phyloP scores from a whole-genome alignment of 2,797 vertebrate genomes.

The Takifugu rubripes region DNA sequence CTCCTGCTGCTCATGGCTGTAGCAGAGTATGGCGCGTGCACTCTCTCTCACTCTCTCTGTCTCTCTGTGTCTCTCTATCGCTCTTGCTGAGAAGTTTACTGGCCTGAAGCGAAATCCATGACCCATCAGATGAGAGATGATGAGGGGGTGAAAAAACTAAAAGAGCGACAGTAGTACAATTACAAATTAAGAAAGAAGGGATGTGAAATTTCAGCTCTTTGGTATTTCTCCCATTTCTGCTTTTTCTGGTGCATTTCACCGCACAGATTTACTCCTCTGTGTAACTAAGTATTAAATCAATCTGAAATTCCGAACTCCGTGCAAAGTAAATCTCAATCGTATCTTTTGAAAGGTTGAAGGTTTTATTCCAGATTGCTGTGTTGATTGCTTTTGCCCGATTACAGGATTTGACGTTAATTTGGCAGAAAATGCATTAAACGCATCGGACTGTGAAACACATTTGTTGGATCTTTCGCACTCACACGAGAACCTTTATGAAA shows the following conservation, averaged over 20 bases:
- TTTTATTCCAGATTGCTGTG: too few relatives aligned
- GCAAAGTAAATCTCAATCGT: too few relatives aligned
- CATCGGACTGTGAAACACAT: background rate
- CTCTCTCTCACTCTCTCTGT: too few relatives aligned
- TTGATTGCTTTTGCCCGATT: background rate
- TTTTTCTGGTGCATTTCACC: too few relatives aligned
- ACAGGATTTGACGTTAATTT: background rate
- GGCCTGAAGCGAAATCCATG: slow-evolving; percentile 8
- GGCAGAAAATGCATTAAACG: slow-evolving; percentile 2
- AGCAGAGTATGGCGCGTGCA: background rate
- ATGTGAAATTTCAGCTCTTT: too few relatives aligned
- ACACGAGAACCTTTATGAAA: slow-evolving; percentile 9
- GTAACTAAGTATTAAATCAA: too few relatives aligned
- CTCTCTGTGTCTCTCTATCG: background rate
- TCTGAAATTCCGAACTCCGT: too few relatives aligned
- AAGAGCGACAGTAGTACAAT: background rate
- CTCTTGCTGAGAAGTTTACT: slow-evolving; percentile 12
- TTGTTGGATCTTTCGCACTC: background rate
- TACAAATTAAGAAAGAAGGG: too few relatives aligned
- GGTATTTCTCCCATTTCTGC: too few relatives aligned
- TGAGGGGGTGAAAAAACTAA: background rate
- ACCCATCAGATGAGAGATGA: background rate
- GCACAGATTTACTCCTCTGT: too few relatives aligned
- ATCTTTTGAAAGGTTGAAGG: too few relatives aligned
- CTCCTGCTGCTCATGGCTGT: slow-evolving; percentile 42